Evolutionary conservation across 2,797 vertebrate genomes (phyloP).

Genomic region (Eospalax fontanierii): DNA sequence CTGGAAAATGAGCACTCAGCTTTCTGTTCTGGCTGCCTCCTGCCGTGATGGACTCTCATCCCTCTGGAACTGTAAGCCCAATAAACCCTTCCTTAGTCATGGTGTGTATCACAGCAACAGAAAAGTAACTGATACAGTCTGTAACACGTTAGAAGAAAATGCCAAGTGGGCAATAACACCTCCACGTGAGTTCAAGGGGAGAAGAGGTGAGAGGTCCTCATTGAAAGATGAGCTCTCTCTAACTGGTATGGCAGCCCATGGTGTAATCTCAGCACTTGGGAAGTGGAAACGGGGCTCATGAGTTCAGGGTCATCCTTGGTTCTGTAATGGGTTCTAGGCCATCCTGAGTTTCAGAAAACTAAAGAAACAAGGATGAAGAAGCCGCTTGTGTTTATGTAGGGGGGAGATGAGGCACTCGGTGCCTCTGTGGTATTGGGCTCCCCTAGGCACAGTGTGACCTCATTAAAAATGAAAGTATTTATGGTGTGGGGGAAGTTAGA

Average conservation of each 20-base stretch:
- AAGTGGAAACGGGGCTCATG: neutral
- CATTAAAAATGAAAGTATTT: constrained; percentile 34
- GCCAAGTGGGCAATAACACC: neutral
- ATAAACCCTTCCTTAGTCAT: too few relatives aligned
- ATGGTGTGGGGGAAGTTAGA: neutral
- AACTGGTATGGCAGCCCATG: neutral
- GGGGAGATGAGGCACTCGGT: neutral
- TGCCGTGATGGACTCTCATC: too few relatives aligned
- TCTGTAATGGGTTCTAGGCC: neutral
- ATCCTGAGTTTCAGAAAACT: neutral
- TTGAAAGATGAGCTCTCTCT: neutral
- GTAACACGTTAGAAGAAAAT: constrained; percentile 29
- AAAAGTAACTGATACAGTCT: too few relatives aligned
- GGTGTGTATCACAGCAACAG: too few relatives aligned
- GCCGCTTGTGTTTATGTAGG: neutral
- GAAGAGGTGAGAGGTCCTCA: neutral
- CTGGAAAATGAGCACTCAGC: too few relatives aligned
- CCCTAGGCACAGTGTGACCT: neutral
- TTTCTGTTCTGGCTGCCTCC: too few relatives aligned
- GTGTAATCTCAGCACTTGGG: neutral
- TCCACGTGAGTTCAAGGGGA: neutral
- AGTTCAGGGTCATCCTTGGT: neutral
- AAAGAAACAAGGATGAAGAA: neutral
- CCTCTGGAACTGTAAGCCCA: too few relatives aligned
- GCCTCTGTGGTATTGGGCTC: neutral